Evolutionary conservation across 2,888 invertebrate species (phyloP), one percentile per base, ranked within the genome.

Genomic region (Rhimphoctona megacephalus): DNA sequence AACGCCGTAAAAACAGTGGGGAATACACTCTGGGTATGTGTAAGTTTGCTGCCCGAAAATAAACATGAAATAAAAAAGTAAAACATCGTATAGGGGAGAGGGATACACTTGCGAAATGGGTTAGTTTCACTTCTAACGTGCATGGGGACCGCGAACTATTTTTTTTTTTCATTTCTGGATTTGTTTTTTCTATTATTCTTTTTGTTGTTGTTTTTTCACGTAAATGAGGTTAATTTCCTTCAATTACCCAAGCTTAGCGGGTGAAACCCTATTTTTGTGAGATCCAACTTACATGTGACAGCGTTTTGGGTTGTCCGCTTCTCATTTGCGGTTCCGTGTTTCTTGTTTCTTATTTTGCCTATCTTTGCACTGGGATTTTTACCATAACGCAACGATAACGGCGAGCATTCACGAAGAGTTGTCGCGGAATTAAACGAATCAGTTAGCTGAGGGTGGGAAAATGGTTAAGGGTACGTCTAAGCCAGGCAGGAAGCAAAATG

Each of bases 381-480:
- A 64, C n/a, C 64, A 46, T 57, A 67, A 79, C 52, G 54, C 6
- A 54, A 22, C 52, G 39, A 43, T 49, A 72, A 52, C 52, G 43
- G 73, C 64, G 64, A 72, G 30, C 19, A 43, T 46, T 82, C 70
- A 22, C 52, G 49, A 73, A 73, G 57, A 36, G 67, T 46, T 43
- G 17, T 52, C 43, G 54, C 43, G 67, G 79, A 78, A 46, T 79
- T 54, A 57, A 79, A 83, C 83, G 73, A 79, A 78, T 79, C 67
- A 57, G 43, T 30, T 19, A 66, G 14, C 22, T 14, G 78, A 36
- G 52, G 11, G 19, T 30, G 6, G 17, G 25, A n/a, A 54, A 33
- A 43, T 66, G 25, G 39, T 54, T 79, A 66, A 83, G 70, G 72
- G 72, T 61, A 73, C 73, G 78, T 73, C 79, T 79, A 46, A 79